Evolutionary conservation across 2,113 vertebrate species (phyloP).

Genomic region (cat (Felis catus)): DNA sequence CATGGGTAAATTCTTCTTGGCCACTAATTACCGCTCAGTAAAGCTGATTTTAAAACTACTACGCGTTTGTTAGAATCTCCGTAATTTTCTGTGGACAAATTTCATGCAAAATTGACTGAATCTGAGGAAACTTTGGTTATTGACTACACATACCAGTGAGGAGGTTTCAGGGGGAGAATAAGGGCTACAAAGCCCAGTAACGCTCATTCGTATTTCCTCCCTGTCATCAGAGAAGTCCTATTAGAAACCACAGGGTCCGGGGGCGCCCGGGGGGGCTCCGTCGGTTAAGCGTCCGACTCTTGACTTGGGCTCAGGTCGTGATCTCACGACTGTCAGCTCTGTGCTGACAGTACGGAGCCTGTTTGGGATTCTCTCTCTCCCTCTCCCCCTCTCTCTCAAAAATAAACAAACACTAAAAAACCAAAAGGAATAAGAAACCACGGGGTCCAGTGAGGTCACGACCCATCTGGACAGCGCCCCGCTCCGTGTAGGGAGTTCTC

Average conservation of each 20-base stretch:
- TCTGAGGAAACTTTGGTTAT: neutral
- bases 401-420: neutral
- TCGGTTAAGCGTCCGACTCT: neutral
- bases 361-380: neutral
- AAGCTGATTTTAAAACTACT: neutral
- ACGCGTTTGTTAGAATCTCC: neutral
- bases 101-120: neutral
- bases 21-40: neutral
- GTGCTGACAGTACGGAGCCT: neutral
- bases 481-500: neutral
- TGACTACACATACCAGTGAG: neutral
- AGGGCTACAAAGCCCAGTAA: neutral
- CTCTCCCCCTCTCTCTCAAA: neutral
- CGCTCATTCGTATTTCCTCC: neutral
- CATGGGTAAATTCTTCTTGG: neutral
- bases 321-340: neutral
- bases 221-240: neutral
- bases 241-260: neutral
- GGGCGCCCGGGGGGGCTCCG: too few species aligned
- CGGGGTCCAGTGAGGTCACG: neutral
- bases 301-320: neutral
- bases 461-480: neutral
- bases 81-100: neutral
- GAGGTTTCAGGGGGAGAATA: neutral
- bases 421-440: too few species aligned